phyloP scores from a whole-genome alignment of 2,797 vertebrate species.

The Mallotus villosus region DNA sequence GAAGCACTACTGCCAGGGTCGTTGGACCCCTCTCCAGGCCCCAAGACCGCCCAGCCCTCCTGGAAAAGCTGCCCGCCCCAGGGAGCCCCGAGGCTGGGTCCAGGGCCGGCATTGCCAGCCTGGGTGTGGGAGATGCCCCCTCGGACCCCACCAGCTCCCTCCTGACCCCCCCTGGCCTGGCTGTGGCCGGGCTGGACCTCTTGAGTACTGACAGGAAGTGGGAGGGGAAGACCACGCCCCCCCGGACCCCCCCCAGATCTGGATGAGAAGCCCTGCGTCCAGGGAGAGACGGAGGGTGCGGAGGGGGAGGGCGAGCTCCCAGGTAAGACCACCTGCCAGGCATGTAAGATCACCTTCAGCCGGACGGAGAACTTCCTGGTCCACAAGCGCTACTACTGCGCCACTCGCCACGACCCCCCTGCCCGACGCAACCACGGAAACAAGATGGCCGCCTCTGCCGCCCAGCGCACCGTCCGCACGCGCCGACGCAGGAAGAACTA shows the following conservation, averaged over 20 bases:
- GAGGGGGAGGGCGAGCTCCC: constrained; percentile 78
- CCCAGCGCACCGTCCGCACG: constrained; percentile 82
- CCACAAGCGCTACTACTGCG: constrained; percentile 89
- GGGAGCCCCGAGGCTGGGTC: constrained; percentile 76
- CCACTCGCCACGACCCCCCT: constrained; percentile 83
- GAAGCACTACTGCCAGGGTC: constrained; percentile 86
- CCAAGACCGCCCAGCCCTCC: constrained; percentile 26
- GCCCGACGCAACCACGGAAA: constrained; percentile 76
- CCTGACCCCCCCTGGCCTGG: constrained; percentile 67
- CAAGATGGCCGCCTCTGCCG: constrained; percentile 75
- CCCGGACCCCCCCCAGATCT: constrained; percentile 59
- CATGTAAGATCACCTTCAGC: constrained; percentile 89
- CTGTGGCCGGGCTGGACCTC: constrained; percentile 77
- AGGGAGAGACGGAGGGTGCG: constrained; percentile 75
- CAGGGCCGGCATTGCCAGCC: neutral
- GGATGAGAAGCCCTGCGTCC: constrained; percentile 71
- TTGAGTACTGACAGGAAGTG: constrained; percentile 74
- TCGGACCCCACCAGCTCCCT: constrained; percentile 57
- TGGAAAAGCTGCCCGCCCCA: constrained; percentile 76
- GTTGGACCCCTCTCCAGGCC: constrained; percentile 74
- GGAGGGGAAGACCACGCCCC: constrained; percentile 53
- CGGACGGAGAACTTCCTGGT: constrained; percentile 85
- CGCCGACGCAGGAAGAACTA: constrained; percentile 86
- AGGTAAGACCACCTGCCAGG: constrained; percentile 83
- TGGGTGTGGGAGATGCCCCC: constrained; percentile 68